phyloP scores from a whole-genome alignment of 2,113 vertebrate species.

The Passer domesticus region DNA sequence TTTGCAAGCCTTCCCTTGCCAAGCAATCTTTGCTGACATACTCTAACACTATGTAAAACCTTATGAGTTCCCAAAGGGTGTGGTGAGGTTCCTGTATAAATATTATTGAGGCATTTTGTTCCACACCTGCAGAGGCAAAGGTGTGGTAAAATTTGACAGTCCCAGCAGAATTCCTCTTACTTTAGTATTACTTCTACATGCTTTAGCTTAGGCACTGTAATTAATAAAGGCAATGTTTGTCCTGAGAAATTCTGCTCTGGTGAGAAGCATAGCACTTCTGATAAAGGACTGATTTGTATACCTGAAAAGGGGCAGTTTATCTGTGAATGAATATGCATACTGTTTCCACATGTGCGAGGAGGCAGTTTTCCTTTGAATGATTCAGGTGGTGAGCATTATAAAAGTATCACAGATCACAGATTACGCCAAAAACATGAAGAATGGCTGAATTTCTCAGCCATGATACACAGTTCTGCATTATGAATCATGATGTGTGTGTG shows the following conservation, averaged over 20 bases:
- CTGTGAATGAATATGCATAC: not conserved
- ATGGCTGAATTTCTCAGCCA: not conserved
- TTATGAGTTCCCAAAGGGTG: constrained; percentile 34
- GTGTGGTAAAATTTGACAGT: constrained; percentile 31
- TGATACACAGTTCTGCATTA: not conserved
- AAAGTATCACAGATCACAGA: not conserved
- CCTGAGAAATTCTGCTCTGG: not conserved
- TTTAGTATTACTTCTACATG: not conserved
- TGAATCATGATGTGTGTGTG: not conserved
- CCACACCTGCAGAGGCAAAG: constrained; percentile 26
- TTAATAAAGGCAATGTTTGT: not conserved
- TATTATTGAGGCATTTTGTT: constrained; percentile 22
- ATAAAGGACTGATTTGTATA: not conserved
- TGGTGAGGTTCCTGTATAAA: constrained; percentile 12
- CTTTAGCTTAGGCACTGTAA: not conserved
- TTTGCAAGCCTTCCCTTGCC: not conserved
- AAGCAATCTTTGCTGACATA: constrained; percentile 4
- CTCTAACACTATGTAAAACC: not conserved
- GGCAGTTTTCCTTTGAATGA: constrained; percentile 8
- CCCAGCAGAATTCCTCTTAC: not conserved
- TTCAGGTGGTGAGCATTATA: not conserved
- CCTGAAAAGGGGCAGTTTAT: not conserved
- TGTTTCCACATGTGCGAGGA: not conserved
- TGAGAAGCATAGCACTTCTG: not conserved
- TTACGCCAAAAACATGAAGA: not conserved